Conservation (phyloP, 2,113 vertebrate genomes). For the Channa argus region DNA sequence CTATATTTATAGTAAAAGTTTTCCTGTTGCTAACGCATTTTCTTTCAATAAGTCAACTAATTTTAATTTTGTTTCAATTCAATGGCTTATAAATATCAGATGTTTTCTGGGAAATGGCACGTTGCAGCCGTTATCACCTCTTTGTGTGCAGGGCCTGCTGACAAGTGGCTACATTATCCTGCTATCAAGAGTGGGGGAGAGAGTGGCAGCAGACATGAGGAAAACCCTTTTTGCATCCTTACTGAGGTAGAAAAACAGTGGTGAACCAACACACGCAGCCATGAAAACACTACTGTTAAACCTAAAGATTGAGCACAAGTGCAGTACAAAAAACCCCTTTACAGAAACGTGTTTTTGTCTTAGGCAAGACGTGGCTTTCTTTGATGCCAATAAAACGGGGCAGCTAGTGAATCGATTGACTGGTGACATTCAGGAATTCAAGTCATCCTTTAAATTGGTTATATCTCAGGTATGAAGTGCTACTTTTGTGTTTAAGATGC, state of each 20-base stretch:
- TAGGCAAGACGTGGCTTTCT: conserved; percentile 95
- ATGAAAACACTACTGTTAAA: background rate
- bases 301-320: background rate
- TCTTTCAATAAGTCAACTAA: too few species aligned
- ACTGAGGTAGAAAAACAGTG: conserved; percentile 82
- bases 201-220: conserved; percentile 90
- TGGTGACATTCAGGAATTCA: conserved; percentile 94
- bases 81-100: conserved; percentile 8
- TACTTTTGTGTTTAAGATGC: background rate
- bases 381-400: conserved; percentile 91
- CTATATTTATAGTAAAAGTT: background rate
- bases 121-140: background rate
- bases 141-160: conserved; percentile 86
- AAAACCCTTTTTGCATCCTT: conserved; percentile 89
- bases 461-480: conserved; percentile 88
- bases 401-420: conserved; percentile 93
- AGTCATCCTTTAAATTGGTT: conserved; percentile 94
- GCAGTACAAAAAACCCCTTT: background rate
- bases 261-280: background rate
- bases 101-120: conserved; percentile 22
- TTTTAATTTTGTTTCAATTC: too few species aligned
- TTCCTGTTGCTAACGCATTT: background rate
- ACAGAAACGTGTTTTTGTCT: conserved; percentile 4
- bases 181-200: conserved; percentile 90
- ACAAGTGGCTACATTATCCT: conserved; percentile 93